Conservation (phyloP, 2,797 vertebrate genomes). For the Fistularia tabacaria region DNA sequence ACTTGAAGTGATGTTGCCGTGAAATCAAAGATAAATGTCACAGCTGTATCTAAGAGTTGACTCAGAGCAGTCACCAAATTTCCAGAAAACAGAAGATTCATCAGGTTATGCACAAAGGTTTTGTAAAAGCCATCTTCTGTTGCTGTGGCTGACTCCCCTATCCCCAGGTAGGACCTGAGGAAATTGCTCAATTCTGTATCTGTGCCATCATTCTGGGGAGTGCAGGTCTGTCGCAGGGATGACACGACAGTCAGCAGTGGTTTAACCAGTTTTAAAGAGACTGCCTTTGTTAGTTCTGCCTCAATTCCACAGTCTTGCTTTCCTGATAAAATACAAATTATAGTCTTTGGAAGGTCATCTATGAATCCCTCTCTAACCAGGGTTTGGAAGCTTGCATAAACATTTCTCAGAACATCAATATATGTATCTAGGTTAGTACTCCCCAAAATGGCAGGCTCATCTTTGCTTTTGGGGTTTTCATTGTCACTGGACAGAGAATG, state of each 20-base stretch:
- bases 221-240: slow-evolving; percentile 61
- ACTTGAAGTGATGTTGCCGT: slow-evolving; percentile 49
- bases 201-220: neutral
- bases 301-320: slow-evolving; percentile 65
- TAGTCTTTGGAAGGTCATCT: slow-evolving; percentile 57
- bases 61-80: slow-evolving; percentile 44
- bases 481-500: slow-evolving; percentile 43
- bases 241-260: slow-evolving; percentile 53
- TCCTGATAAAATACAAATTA: slow-evolving; percentile 72
- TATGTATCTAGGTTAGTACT: slow-evolving; percentile 43
- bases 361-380: slow-evolving; percentile 51
- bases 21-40: slow-evolving; percentile 47
- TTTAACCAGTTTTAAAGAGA: slow-evolving; percentile 51
- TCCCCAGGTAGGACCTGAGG: slow-evolving; percentile 35
- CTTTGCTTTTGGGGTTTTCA: slow-evolving; percentile 5
- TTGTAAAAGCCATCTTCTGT: slow-evolving; percentile 44
- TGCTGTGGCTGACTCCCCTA: slow-evolving; percentile 18
- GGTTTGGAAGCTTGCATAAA: slow-evolving; percentile 49
- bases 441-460: neutral
- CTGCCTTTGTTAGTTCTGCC: slow-evolving; percentile 60
- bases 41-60: slow-evolving; percentile 44
- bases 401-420: slow-evolving; percentile 40
- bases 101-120: slow-evolving; percentile 46
- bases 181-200: slow-evolving; percentile 20
- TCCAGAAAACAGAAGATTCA: slow-evolving; percentile 51